These are phyloP conservation scores for Pentalonia nigronervosa DNA, from an alignment of 1,140 invertebrate species.

Conservation along the genomic window DNA sequence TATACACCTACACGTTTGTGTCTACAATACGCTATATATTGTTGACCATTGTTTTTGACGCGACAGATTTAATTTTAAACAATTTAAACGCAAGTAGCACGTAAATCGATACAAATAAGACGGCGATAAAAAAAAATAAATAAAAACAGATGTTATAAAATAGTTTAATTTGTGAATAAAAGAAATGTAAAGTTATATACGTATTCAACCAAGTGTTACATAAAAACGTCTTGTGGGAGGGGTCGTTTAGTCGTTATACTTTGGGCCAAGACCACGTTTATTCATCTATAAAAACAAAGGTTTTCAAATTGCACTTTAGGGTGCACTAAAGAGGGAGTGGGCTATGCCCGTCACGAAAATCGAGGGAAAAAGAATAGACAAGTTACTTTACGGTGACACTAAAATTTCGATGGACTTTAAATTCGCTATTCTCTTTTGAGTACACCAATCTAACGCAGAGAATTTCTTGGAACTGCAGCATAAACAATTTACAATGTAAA, in stretches of 20 bases:
- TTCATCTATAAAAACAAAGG: slow-evolving; percentile 51
- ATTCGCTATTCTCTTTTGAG: neutral
- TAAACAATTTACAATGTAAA: neutral
- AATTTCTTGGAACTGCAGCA: neutral
- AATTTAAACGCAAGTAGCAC: neutral
- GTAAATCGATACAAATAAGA: neutral
- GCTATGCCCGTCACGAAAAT: neutral
- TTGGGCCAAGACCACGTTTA: slow-evolving; percentile 14
- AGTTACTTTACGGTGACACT: slow-evolving; percentile 12
- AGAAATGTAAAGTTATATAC: neutral
- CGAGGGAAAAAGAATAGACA: neutral
- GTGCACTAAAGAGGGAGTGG: slow-evolving; percentile 9
- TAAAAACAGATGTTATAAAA: neutral
- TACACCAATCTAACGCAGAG: too few relatives aligned
- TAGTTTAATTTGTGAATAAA: slow-evolving; percentile 11
- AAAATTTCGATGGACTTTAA: slow-evolving; percentile 35
- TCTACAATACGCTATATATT: too few relatives aligned
- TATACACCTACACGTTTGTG: neutral
- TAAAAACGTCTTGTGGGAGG: neutral
- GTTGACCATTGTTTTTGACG: neutral
- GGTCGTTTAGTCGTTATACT: neutral
- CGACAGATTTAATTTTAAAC: neutral
- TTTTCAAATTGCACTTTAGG: slow-evolving; percentile 33
- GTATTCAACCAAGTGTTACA: neutral
- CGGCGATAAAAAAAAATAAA: neutral